Evolutionary conservation across 2,888 invertebrate genomes (phyloP).

Genomic region (Drosophila niveifrons): DNA sequence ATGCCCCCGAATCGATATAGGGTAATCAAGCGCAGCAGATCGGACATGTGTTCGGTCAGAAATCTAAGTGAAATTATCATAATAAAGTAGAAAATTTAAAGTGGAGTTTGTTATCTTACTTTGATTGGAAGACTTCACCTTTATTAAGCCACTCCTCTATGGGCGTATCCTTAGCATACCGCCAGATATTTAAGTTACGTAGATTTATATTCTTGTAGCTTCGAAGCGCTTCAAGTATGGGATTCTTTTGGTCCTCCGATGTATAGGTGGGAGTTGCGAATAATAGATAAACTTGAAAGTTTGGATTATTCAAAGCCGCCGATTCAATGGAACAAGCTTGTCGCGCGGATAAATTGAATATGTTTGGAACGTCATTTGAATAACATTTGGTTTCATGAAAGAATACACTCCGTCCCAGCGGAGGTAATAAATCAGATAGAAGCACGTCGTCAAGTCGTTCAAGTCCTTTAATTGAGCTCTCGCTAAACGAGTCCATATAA

Average conservation of each 20-base stretch:
- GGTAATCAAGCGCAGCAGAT: constrained; percentile 78
- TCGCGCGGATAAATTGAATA: constrained; percentile 75
- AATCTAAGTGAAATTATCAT: not conserved
- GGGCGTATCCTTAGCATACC: constrained; percentile 9
- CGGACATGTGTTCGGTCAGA: constrained; percentile 42
- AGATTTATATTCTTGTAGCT: constrained; percentile 19
- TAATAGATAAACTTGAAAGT: constrained; percentile 80
- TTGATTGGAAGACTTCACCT: constrained; percentile 2
- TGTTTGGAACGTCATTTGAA: not conserved
- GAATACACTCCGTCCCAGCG: not conserved
- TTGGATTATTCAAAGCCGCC: constrained; percentile 83
- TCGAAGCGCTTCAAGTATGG: constrained; percentile 58
- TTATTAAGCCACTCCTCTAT: constrained; percentile 10
- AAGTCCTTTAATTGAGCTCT: not conserved
- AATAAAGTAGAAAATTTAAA: not conserved
- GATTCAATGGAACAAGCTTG: constrained; percentile 85
- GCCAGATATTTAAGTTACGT: constrained; percentile 6
- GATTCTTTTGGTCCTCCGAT: constrained; percentile 15
- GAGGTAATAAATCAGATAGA: not conserved
- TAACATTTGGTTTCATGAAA: constrained; percentile 11
- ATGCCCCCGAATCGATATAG: constrained; percentile 92
- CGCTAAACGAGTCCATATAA: not conserved
- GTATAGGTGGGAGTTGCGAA: constrained; percentile 80
- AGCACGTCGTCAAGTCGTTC: not conserved
- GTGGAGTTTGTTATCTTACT: not conserved